A percentile compares a stretch with the other conserved stretches of the same genome.
Evolutionary conservation across 2,113 vertebrate genomes (phyloP).

Genomic region (Oreotrochilus melanogaster): DNA sequence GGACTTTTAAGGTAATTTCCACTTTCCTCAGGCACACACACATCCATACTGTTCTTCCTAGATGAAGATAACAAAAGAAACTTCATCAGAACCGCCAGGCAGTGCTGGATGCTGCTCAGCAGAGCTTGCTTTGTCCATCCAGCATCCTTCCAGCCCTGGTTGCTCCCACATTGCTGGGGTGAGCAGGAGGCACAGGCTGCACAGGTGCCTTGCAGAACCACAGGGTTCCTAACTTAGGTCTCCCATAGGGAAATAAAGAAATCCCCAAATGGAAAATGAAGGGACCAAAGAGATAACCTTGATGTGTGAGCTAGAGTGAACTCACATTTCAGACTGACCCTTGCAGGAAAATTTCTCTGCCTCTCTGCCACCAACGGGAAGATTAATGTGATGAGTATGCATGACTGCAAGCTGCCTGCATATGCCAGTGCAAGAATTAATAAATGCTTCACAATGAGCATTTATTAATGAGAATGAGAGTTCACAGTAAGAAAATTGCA

Average conservation of each 20-base stretch:
- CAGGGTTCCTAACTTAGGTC: background rate
- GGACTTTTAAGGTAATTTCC: background rate
- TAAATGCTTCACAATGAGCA: background rate
- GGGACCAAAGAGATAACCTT: background rate
- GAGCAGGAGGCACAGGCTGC: background rate
- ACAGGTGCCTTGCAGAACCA: background rate
- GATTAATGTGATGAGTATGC: background rate
- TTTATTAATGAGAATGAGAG: too few relatives aligned
- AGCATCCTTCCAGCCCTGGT: background rate
- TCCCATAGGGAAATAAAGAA: background rate
- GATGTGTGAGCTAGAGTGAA: background rate
- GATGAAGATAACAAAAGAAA: background rate
- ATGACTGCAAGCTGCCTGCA: background rate
- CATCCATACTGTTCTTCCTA: background rate
- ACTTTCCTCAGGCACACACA: background rate
- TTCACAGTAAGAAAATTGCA: background rate
- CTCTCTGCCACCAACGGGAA: background rate
- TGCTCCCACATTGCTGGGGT: rapidly evolving
- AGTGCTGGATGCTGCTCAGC: background rate
- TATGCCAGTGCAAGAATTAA: background rate
- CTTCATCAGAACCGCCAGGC: background rate
- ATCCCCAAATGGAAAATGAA: background rate
- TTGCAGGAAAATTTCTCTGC: background rate
- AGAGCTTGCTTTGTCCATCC: rapidly evolving
- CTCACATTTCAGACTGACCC: background rate